Conservation (phyloP, 2,113 vertebrate genomes). For the Athene noctua region DNA sequence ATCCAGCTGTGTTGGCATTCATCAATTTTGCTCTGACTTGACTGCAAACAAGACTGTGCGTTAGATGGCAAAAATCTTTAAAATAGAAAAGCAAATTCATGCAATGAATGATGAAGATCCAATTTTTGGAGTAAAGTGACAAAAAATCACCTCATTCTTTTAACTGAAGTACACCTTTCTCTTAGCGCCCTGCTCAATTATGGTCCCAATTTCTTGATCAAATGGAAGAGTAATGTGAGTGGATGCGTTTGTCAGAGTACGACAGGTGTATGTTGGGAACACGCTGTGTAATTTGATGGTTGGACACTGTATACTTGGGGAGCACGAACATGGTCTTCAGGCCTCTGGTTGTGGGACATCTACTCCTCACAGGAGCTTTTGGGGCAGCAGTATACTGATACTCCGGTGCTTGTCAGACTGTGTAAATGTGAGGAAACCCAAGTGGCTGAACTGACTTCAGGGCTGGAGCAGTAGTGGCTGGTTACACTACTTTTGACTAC, state of each 20-base stretch:
- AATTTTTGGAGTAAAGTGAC: background rate
- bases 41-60: slow-evolving; percentile 6
- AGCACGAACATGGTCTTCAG: background rate
- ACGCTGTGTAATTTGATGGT: background rate
- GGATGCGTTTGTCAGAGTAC: background rate
- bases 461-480: background rate
- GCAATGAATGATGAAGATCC: background rate
- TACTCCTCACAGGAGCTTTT: background rate
- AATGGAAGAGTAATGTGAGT: background rate
- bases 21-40: slow-evolving; percentile 12
- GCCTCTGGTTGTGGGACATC: background rate
- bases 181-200: background rate
- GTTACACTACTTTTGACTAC: background rate
- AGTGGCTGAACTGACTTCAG: background rate
- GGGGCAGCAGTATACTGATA: background rate
- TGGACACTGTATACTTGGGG: background rate
- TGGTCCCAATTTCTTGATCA: background rate
- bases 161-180: background rate
- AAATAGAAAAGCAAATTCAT: background rate
- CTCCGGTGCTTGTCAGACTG: background rate
- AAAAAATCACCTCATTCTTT: background rate
- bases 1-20: slow-evolving; percentile 54
- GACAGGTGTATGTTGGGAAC: background rate
- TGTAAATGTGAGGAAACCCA: background rate
- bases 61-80: background rate